phyloP scores from a whole-genome alignment of 2,797 vertebrate species.

The Falco novaeseelandiae region DNA sequence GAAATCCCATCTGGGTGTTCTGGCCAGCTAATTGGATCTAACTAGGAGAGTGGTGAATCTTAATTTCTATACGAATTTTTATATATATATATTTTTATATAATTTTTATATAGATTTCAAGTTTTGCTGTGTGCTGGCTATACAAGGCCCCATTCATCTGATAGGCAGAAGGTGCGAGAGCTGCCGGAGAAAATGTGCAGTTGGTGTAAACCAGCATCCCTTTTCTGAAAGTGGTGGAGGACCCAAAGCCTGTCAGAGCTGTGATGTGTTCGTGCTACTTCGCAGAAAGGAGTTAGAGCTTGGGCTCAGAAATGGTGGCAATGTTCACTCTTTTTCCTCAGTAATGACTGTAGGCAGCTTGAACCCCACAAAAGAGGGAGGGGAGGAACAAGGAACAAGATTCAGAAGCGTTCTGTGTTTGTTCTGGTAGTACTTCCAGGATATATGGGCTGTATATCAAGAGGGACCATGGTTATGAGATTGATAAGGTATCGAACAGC shows the following conservation, averaged over 20 bases:
- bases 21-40: neutral
- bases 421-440: neutral
- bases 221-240: neutral
- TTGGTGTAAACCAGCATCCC: neutral
- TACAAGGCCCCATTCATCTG: neutral
- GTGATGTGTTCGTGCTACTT: accelerated
- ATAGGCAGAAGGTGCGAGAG: neutral
- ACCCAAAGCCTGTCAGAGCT: neutral
- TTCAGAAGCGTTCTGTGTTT: neutral
- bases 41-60: neutral
- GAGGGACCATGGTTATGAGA: neutral
- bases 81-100: too few relatives aligned
- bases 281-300: neutral
- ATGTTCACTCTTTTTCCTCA: neutral
- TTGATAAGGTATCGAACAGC: neutral
- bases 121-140: neutral
- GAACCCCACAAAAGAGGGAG: neutral
- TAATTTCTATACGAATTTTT: neutral
- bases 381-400: neutral
- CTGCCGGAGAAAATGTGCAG: neutral
- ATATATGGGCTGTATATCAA: neutral
- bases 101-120: neutral
- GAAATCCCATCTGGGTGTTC: neutral
- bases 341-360: neutral
- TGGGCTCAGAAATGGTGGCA: neutral